Conservation (phyloP, 2,797 vertebrate species). For the Phoeniculus purpureus region DNA sequence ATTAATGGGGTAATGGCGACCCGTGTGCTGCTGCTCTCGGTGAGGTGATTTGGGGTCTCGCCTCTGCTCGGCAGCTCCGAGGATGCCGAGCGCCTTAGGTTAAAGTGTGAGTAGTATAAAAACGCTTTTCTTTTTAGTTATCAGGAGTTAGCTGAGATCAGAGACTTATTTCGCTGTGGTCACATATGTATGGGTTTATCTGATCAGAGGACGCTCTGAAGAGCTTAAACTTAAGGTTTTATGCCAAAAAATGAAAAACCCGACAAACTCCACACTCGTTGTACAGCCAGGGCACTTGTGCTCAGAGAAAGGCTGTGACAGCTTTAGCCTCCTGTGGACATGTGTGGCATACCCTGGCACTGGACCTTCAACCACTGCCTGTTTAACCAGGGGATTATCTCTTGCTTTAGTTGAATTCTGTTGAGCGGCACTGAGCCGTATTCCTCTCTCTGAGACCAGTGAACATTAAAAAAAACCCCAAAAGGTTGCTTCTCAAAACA, state of each 20-base stretch:
- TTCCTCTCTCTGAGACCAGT: background rate
- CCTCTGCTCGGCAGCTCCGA: background rate
- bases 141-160: background rate
- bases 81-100: background rate
- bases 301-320: background rate
- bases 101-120: background rate
- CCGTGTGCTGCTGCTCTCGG: background rate
- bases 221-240: background rate
- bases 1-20: background rate
- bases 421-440: background rate
- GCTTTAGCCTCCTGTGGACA: background rate
- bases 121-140: background rate
- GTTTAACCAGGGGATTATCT: background rate
- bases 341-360: background rate
- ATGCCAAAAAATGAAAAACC: background rate
- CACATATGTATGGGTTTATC: background rate
- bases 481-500: background rate
- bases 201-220: background rate
- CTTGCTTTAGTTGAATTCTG: background rate
- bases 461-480: background rate
- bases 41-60: accelerated
- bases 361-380: background rate
- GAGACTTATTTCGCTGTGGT: background rate
- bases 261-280: background rate
- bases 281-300: background rate